Conservation (phyloP, 2,888 invertebrate species). For the Petrolisthes manimaculis region DNA sequence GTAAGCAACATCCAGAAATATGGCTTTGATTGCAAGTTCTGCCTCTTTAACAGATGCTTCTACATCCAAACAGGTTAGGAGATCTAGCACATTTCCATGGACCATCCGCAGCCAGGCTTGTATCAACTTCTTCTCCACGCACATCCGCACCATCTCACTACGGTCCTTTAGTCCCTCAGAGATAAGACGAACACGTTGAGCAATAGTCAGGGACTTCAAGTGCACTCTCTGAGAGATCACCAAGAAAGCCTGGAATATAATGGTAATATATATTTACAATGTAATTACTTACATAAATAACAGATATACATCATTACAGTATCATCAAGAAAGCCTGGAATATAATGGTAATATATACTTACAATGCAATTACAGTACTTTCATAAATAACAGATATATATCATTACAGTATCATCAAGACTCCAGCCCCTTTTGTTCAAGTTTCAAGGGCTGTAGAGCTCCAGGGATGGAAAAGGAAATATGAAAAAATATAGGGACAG, state of each 20-base stretch:
- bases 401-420: no score
- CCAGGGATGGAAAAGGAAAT: no score
- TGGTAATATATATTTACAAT: no score
- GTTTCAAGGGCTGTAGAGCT: no score
- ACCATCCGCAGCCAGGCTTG: constrained; percentile 83
- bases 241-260: constrained; percentile 71
- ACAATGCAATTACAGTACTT: no score
- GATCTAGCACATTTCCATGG: constrained; percentile 78
- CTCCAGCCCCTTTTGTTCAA: no score
- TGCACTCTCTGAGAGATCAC: constrained; percentile 74
- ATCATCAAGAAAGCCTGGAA: constrained; percentile 73
- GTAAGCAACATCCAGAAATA: constrained; percentile 70
- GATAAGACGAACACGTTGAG: constrained; percentile 76
- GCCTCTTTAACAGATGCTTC: constrained; percentile 76
- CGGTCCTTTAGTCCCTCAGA: constrained; percentile 77
- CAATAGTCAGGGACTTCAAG: constrained; percentile 76
- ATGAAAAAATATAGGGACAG: no score
- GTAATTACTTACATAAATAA: no score
- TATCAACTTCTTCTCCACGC: constrained; percentile 70
- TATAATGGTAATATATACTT: not conserved
- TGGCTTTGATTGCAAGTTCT: constrained; percentile 52
- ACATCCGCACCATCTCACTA: constrained; percentile 71
- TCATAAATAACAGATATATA: no score
- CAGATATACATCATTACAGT: no score
- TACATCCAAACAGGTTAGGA: constrained; percentile 82